These are phyloP conservation scores for Drosophila helvetica DNA, from an alignment of 2,888 invertebrate species.

Conservation along the genomic window DNA sequence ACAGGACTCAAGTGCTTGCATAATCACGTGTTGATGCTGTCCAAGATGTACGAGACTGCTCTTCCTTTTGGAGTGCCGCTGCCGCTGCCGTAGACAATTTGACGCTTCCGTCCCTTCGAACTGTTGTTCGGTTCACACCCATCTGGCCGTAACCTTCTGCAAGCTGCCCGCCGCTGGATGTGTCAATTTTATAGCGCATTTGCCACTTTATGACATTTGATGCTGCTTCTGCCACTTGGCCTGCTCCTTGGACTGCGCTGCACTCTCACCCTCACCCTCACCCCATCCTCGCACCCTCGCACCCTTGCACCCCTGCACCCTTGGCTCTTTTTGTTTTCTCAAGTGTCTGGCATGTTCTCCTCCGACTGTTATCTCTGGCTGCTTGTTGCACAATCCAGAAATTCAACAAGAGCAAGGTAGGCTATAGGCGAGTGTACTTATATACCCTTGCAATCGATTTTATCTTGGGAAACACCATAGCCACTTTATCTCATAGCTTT, in stretches of 20 bases:
- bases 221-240: slow-evolving; percentile 38
- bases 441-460: neutral
- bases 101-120: slow-evolving; percentile 79
- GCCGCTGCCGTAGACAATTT: slow-evolving; percentile 78
- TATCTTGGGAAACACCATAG: neutral
- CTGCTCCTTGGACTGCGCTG: slow-evolving; percentile 6
- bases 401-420: neutral
- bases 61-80: slow-evolving; percentile 26
- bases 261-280: neutral
- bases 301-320: slow-evolving; percentile 15
- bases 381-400: slow-evolving; percentile 55
- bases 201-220: slow-evolving; percentile 76
- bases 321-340: slow-evolving; percentile 65
- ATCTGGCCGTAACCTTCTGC: slow-evolving; percentile 56
- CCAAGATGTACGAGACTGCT: slow-evolving; percentile 37
- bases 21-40: slow-evolving; percentile 68
- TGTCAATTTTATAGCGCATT: slow-evolving; percentile 75
- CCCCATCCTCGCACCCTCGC: slow-evolving; percentile 11
- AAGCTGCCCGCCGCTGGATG: slow-evolving; percentile 56
- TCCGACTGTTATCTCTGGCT: slow-evolving; percentile 11
- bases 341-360: slow-evolving; percentile 64
- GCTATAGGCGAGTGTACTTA: neutral
- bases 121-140: slow-evolving; percentile 58
- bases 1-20: slow-evolving; percentile 55
- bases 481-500: neutral